Evolutionary conservation across 1,140 invertebrate genomes (phyloP).

Genomic region (Calosoma granatense): DNA sequence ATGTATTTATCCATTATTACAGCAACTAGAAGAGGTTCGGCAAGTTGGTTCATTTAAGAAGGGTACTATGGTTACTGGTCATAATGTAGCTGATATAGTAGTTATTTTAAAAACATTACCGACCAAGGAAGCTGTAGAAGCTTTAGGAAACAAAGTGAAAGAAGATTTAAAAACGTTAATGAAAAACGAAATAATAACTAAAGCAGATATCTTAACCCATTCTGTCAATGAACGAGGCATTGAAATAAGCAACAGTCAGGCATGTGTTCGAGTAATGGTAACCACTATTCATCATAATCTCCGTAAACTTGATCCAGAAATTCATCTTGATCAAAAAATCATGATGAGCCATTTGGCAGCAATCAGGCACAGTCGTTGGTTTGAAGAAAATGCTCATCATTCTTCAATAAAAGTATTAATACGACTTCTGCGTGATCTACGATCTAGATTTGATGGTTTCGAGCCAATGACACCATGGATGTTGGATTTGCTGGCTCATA

Average conservation of each 20-base stretch:
- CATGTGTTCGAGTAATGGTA: conserved; percentile 80
- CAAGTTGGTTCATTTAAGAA: conserved; percentile 98
- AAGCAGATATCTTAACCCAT: conserved; percentile 49
- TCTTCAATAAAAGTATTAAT: conserved; percentile 95
- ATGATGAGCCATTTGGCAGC: conserved; percentile 84
- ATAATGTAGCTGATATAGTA: conserved; percentile 93
- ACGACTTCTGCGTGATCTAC: conserved; percentile 81
- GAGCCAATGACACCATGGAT: conserved; percentile 92
- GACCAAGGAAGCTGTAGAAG: conserved; percentile 88
- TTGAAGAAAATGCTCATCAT: conserved; percentile 96
- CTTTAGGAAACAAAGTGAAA: conserved; percentile 78
- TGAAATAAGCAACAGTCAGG: conserved; percentile 69
- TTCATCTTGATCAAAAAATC: conserved; percentile 78
- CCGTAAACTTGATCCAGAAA: conserved; percentile 83
- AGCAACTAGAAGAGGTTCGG: conserved; percentile 93
- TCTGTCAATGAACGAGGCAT: conserved; percentile 67
- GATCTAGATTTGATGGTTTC: conserved; percentile 80
- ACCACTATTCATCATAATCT: conserved; percentile 90
- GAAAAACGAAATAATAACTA: conserved; percentile 47
- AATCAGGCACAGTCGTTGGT: conserved; percentile 93
- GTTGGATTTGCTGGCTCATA: conserved; percentile 90
- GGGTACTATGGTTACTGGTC: conserved; percentile 91
- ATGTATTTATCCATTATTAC: conserved; percentile 20
- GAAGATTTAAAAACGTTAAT: conserved; percentile 67
- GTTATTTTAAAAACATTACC: conserved; percentile 97